Percentiles rank a stretch among this genome's conserved stretches.
phyloP scores from a whole-genome alignment of 64 coral and sea anemone genomes.

The Orbicella faveolata region DNA sequence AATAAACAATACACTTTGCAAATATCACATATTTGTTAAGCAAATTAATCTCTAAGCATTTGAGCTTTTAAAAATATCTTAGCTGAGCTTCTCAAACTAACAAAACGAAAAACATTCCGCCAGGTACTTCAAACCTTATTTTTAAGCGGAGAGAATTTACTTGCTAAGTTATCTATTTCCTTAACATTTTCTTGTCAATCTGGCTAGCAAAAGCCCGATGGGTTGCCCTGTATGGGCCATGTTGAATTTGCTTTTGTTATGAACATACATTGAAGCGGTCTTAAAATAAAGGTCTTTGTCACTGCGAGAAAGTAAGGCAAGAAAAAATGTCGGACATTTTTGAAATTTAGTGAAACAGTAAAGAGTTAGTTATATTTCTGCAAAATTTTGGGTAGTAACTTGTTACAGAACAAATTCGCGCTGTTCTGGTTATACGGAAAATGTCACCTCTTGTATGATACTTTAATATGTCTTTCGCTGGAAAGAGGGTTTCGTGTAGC shows the following conservation, averaged over 20 bases:
- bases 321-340: not conserved
- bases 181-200: not conserved
- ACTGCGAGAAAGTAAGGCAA: not conserved
- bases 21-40: slow-evolving; percentile 69
- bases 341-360: not conserved
- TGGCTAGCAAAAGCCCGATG: not conserved
- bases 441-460: not conserved
- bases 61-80: slow-evolving; percentile 17
- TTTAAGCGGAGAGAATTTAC: not conserved
- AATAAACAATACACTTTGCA: slow-evolving; percentile 66
- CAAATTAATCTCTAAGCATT: slow-evolving; percentile 39
- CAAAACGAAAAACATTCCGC: not conserved
- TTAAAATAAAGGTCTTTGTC: slow-evolving; percentile 50
- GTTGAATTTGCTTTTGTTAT: slow-evolving; percentile 52
- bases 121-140: not conserved
- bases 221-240: not conserved
- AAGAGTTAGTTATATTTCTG: no score
- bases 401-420: no score
- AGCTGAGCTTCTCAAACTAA: not conserved
- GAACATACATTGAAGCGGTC: slow-evolving; percentile 38
- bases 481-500: no score
- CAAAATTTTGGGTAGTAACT: no score
- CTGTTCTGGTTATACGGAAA: not conserved
- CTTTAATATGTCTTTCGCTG: not conserved
- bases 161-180: not conserved